Base-by-base conservation (phyloP, 1,140 invertebrate genomes). In the Atopsyche davidsoni region DNA sequence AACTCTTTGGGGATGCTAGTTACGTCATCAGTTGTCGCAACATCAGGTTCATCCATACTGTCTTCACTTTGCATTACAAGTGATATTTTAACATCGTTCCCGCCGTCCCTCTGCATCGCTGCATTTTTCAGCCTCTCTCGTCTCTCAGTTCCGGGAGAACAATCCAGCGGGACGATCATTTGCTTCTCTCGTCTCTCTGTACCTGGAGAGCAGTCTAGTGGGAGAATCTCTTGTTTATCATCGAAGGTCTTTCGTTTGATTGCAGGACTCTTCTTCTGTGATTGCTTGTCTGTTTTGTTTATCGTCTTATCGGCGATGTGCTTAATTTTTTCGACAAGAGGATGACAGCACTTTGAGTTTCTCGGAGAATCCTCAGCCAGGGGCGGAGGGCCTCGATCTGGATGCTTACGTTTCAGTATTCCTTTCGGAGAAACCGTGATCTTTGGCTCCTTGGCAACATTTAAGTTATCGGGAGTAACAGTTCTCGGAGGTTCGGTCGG, bases 251-350 rank as follows among this genome's bases (percentile, higher is more conserved):
- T 71, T 38, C 66, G 60, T 56, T 71, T 73, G 9, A 62, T 44
- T 25, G 49, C 43, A 11, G 70, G 69, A 23, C 72, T 72, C 46
- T 75, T 75, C 55, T 76, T 75, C 53, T 67, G 69, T 47, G 74
- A 73, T 54, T 49, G 60, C 49, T 68, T 73, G 18, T 72, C 69
- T 36, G 66, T 49, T 57, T 73, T 73, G 40, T 77, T 74, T 53
- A 79, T 68, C 44, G 77, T 77, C 62, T 76, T 75, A 52, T 78
- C 76, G 16, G 77, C 77, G 63, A 78, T 69, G 41, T 76, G 74
- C 64, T 77, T 79, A 6, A 79, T 70, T 66, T 79, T 79, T 60
- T 79, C 77, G 50, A 79, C 76, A 31, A 79, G 66, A 23, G 77
- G 76, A 59, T 77, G 76, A 61, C 74, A 76, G 59, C 70, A 74